Evolutionary conservation across 2,888 invertebrate species (phyloP).

Genomic region (Leptinotarsa peninsularis): DNA sequence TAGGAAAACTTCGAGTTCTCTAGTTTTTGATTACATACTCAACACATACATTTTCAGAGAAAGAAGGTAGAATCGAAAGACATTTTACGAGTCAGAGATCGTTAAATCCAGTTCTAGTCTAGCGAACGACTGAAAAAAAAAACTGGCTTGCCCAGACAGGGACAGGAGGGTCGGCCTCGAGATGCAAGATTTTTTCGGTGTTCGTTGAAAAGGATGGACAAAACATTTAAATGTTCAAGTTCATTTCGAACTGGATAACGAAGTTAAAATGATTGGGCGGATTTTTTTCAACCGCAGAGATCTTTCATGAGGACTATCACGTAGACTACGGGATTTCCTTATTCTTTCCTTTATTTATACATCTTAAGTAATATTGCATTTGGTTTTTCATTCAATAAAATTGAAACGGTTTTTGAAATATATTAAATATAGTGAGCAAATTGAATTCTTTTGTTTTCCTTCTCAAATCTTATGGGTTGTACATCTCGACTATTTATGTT

Average conservation of each 20-base stretch:
- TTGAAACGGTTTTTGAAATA: no score
- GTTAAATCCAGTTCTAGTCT: constrained; percentile 16
- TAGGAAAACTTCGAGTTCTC: neutral
- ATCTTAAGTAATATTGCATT: no score
- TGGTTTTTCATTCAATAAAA: no score
- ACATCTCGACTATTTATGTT: no score
- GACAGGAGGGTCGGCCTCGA: neutral
- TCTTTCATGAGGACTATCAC: no score
- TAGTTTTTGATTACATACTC: neutral
- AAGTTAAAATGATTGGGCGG: neutral
- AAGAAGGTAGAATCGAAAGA: neutral
- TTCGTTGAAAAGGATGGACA: neutral
- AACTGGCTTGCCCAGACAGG: constrained; percentile 7
- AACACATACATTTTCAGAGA: neutral
- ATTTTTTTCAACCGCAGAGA: no score
- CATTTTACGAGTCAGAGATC: neutral
- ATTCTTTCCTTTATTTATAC: no score
- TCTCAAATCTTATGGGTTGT: no score
- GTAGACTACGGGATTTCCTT: no score
- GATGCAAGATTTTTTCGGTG: neutral
- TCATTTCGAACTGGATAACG: neutral
- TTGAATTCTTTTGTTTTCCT: no score
- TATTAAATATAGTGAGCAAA: no score
- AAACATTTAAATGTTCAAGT: no score
- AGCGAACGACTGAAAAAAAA: neutral